Evolutionary conservation across 2,113 vertebrate species (phyloP), one percentile per base, ranked within the genome.

Genomic region (Hippolais icterina): DNA sequence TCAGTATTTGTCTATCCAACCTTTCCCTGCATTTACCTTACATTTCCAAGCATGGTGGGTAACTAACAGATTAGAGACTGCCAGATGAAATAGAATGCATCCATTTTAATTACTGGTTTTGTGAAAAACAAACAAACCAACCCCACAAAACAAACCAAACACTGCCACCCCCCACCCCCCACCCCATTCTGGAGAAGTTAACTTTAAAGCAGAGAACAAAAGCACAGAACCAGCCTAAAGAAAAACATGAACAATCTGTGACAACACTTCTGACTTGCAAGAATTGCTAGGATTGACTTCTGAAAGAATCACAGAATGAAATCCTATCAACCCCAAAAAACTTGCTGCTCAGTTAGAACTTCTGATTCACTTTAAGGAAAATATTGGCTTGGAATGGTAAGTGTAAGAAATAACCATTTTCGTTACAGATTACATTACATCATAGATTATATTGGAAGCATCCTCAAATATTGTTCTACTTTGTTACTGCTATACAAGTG

Each of bases 391-490:
- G 10, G 46, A 89, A 27, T 3, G 1, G 12, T 9, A 19, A 64
- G 23, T 71, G 18, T 23, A 82, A 79, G 35, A 92, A 79, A 79
- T 7, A 84, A 0, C 15, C 8, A 20, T 47, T 89, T 64, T 44
- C 35, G 11, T 64, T 83, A 71, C 24, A 35, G 18, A 44, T 44
- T 21, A 41, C 8, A 37, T 71, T 49, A 63, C 71, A 42, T 22
- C 23, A 8, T 0, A 77, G 15, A 16, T 7, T 3, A 80, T 4
- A 71, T 0, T n/a, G 12, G 3, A 29, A 4, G 15, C 10, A 41
- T 29, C 23, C 50, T 49, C 63, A 47, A 39, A 27, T 41, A 44
- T 65, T 50, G 1, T 60, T 46, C 24, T 53, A 37, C 7, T 74
- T 70, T 27, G 15, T 35, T 66, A 59, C 1, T 54, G 16, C 15